These are phyloP conservation scores for Lutjanus campechanus DNA, from an alignment of 2,797 vertebrate genomes.

Conservation along the genomic window DNA sequence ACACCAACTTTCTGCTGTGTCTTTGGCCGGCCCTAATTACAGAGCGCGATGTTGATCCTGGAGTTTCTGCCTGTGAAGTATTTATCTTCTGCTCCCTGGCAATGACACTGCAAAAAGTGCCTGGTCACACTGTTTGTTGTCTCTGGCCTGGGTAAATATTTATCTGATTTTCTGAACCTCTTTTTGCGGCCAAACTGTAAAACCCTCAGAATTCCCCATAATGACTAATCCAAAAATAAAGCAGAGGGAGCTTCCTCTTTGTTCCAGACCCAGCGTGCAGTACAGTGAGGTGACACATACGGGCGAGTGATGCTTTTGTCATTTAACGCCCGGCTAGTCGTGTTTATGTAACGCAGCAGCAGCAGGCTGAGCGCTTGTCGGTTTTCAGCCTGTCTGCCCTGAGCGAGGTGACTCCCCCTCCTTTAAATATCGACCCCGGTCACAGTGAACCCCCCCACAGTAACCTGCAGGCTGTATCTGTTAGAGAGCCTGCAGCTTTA, in stretches of 20 bases:
- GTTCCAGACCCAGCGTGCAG: background rate
- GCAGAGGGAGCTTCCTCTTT: slow-evolving; percentile 51
- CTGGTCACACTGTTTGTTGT: slow-evolving; percentile 48
- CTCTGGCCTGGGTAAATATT: slow-evolving; percentile 56
- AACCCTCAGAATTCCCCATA: slow-evolving; percentile 62
- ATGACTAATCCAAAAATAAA: slow-evolving; percentile 49
- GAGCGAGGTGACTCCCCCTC: slow-evolving; percentile 26
- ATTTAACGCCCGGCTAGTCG: background rate
- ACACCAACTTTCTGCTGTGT: slow-evolving; percentile 27
- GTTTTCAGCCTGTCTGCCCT: slow-evolving; percentile 22
- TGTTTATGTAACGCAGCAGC: slow-evolving; percentile 34
- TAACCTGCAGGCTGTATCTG: slow-evolving; percentile 16
- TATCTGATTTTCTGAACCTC: slow-evolving; percentile 49
- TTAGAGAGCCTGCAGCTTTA: slow-evolving; percentile 46
- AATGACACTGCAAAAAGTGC: slow-evolving; percentile 63
- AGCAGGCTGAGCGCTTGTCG: slow-evolving; percentile 1
- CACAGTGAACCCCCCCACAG: background rate
- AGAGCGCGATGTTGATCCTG: slow-evolving; percentile 51
- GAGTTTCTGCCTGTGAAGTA: slow-evolving; percentile 39
- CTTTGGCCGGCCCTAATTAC: slow-evolving; percentile 55
- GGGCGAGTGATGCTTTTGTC: slow-evolving; percentile 14
- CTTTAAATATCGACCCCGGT: slow-evolving; percentile 32
- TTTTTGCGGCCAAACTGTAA: slow-evolving; percentile 39
- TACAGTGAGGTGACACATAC: slow-evolving; percentile 9
- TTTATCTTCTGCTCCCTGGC: slow-evolving; percentile 43